phyloP scores from a whole-genome alignment of 2,797 vertebrate genomes.

The Peromyscus aztecus region DNA sequence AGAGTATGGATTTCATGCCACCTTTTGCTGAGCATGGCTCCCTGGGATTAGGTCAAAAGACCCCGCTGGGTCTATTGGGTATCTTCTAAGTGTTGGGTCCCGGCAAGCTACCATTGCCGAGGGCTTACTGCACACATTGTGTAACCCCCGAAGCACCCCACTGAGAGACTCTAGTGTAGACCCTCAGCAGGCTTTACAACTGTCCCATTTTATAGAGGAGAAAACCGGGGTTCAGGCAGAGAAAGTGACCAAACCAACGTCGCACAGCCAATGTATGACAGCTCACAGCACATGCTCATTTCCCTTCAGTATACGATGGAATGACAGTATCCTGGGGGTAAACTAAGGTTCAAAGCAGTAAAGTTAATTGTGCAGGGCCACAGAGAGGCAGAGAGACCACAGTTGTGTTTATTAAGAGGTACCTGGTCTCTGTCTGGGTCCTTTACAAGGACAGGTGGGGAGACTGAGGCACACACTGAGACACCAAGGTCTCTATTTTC shows the following conservation, averaged over 20 bases:
- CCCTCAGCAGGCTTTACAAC: background rate
- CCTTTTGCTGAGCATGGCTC: background rate
- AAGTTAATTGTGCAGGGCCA: background rate
- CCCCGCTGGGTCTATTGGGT: background rate
- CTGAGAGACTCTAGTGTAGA: background rate
- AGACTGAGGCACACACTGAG: background rate
- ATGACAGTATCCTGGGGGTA: background rate
- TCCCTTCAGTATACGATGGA: background rate
- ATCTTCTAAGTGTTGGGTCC: background rate
- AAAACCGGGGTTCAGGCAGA: background rate
- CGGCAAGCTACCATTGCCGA: background rate
- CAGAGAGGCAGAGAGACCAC: background rate
- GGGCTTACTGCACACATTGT: background rate
- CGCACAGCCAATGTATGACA: background rate
- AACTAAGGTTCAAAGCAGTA: background rate
- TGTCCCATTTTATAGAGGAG: background rate
- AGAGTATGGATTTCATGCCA: background rate
- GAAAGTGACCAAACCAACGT: background rate
- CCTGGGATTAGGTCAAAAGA: background rate
- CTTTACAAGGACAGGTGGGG: background rate
- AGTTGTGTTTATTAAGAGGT: background rate
- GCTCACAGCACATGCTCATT: background rate
- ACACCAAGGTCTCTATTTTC: background rate
- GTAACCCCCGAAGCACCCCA: rapidly evolving
- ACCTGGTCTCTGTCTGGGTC: background rate